Percentiles rank a stretch among this genome's conserved stretches.
Conservation (phyloP, 2,888 invertebrate species). For the Ypsolopha sequella region DNA sequence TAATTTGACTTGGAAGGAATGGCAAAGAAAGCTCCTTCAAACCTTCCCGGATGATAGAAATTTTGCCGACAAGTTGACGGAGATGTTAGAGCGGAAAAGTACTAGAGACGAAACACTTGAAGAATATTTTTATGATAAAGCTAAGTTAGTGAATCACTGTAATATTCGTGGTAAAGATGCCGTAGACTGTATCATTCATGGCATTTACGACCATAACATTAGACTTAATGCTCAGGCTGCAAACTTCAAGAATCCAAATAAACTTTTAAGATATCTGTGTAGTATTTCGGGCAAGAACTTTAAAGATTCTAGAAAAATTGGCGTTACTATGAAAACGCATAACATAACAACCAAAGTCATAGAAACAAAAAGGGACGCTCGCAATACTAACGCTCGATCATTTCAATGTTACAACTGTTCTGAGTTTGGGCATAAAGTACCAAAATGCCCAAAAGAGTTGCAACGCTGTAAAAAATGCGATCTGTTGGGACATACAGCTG, state of each 20-base stretch:
- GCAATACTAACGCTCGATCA: neutral
- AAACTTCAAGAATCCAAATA: neutral
- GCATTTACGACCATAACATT: conserved; percentile 11
- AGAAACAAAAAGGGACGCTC: neutral
- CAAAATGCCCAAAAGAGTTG: neutral
- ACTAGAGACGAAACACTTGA: conserved; percentile 3
- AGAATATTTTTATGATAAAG: conserved; percentile 10
- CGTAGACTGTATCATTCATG: conserved; percentile 13
- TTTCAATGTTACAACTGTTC: neutral
- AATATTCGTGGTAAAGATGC: conserved; percentile 11
- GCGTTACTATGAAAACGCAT: neutral
- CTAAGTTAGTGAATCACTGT: conserved; percentile 8
- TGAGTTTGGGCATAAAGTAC: neutral
- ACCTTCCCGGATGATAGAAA: conserved; percentile 4
- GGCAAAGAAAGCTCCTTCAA: neutral
- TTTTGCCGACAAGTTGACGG: conserved; percentile 1
- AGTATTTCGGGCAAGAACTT: neutral
- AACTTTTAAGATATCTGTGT: neutral
- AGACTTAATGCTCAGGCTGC: conserved; percentile 9
- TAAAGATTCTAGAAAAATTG: neutral
- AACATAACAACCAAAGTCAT: neutral
- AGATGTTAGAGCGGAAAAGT: conserved; percentile 2
- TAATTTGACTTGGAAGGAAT: conserved; percentile 3
- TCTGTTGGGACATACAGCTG: neutral
- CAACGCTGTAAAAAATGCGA: neutral